A percentile compares a stretch with the other conserved stretches of the same genome.
Evolutionary conservation across 2,113 vertebrate genomes (phyloP).

Genomic region (Pogona vitticeps): DNA sequence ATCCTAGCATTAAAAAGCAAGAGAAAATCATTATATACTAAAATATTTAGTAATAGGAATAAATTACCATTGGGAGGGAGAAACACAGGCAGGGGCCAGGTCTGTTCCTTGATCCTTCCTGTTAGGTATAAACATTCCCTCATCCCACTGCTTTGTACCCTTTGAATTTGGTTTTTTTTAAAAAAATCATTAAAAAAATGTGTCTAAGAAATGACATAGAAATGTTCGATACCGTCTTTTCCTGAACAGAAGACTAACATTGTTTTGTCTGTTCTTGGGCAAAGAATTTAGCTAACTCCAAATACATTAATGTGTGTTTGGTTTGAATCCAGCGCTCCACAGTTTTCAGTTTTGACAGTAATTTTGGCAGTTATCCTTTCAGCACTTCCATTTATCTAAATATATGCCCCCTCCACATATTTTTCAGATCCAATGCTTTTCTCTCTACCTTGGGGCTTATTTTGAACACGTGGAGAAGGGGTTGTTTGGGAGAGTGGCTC

Average conservation of each 20-base stretch:
- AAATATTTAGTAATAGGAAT: background rate
- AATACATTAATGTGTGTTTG: background rate
- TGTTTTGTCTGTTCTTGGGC: background rate
- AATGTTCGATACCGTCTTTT: background rate
- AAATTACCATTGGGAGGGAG: background rate
- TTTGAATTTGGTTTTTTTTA: constrained; percentile 8
- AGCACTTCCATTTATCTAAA: background rate
- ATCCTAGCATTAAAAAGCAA: background rate
- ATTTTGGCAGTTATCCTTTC: background rate
- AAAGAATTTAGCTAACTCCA: constrained; percentile 9
- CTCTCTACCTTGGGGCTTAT: background rate
- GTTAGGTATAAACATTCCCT: background rate
- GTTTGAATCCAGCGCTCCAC: too few species aligned
- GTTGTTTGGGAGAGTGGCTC: too few species aligned
- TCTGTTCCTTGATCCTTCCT: too few species aligned
- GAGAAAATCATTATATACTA: background rate
- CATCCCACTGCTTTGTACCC: background rate
- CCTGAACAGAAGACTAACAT: constrained; percentile 20
- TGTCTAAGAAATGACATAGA: constrained; percentile 38
- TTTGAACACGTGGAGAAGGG: too few species aligned
- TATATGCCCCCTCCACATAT: background rate
- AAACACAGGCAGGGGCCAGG: too few species aligned
- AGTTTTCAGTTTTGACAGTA: too few species aligned
- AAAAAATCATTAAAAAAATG: constrained; percentile 16
- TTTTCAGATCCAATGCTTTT: background rate